Conservation (phyloP, 37 sponge, comb jelly and placozoan genomes). For the Diacarnus erythraeanus region DNA sequence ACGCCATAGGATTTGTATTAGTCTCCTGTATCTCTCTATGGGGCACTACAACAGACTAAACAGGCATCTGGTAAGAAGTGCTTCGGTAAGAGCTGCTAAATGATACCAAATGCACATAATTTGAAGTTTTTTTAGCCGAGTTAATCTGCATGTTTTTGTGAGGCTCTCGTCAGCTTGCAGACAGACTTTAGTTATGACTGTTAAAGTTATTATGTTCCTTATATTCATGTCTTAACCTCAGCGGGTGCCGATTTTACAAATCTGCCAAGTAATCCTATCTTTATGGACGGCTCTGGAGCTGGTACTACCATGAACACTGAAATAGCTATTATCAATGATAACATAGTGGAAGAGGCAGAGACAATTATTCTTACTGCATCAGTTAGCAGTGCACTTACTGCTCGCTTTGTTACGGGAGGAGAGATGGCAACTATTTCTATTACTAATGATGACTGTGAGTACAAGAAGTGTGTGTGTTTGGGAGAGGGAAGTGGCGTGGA, state of each 20-base stretch:
- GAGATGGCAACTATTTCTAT: neutral
- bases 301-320: neutral
- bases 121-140: too few relatives aligned
- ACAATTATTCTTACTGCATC: neutral
- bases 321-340: conserved; percentile 20
- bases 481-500: too few relatives aligned
- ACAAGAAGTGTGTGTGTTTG: too few relatives aligned
- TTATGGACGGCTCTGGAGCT: conserved; percentile 2
- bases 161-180: too few relatives aligned
- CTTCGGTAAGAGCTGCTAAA: neutral
- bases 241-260: neutral
- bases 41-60: too few relatives aligned
- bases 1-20: too few relatives aligned
- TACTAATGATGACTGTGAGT: conserved; percentile 13
- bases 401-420: too few relatives aligned
- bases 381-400: neutral
- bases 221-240: neutral
- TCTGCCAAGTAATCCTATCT: neutral
- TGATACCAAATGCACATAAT: too few relatives aligned
- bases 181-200: too few relatives aligned
- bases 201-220: too few relatives aligned
- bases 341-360: conserved; percentile 15
- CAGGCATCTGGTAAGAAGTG: neutral
- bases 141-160: neutral
- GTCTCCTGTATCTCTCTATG: too few relatives aligned